These are phyloP conservation scores for Vombatus ursinus DNA, from an alignment of 2,113 vertebrate species.

Conservation along the genomic window DNA sequence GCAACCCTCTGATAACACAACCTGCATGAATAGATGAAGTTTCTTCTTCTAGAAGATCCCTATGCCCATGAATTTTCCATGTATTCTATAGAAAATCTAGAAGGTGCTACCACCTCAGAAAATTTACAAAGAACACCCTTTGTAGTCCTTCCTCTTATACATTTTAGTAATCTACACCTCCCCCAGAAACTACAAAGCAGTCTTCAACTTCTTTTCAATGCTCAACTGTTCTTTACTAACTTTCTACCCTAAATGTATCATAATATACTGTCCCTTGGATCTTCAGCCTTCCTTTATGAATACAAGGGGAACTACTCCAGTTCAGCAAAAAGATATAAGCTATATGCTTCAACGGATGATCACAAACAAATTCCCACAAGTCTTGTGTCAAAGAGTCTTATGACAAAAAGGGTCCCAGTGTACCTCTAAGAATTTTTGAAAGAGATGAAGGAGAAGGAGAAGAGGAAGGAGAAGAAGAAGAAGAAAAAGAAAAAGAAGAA, in stretches of 20 bases:
- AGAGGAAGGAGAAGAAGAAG: too few species aligned
- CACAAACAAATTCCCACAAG: neutral
- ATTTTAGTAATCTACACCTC: neutral
- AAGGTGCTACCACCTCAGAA: too few species aligned
- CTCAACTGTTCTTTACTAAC: neutral
- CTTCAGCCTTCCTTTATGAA: neutral
- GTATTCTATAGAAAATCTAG: neutral
- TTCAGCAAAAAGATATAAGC: neutral
- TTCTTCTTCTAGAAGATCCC: neutral
- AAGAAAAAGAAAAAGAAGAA: too few species aligned
- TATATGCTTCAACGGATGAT: neutral
- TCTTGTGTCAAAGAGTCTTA: neutral
- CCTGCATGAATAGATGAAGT: neutral
- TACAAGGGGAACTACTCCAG: neutral
- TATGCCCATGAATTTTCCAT: neutral
- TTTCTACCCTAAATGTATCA: too few species aligned
- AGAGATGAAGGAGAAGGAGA: too few species aligned
- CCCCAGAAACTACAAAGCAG: neutral
- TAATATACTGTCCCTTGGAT: too few species aligned
- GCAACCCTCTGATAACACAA: neutral
- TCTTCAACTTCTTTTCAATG: neutral
- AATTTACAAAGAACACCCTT: neutral
- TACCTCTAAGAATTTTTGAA: neutral
- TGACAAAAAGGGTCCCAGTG: neutral
- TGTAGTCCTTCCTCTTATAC: neutral